Base-by-base conservation (phyloP, 2,888 invertebrate species). In the Cyclophora punctaria region DNA sequence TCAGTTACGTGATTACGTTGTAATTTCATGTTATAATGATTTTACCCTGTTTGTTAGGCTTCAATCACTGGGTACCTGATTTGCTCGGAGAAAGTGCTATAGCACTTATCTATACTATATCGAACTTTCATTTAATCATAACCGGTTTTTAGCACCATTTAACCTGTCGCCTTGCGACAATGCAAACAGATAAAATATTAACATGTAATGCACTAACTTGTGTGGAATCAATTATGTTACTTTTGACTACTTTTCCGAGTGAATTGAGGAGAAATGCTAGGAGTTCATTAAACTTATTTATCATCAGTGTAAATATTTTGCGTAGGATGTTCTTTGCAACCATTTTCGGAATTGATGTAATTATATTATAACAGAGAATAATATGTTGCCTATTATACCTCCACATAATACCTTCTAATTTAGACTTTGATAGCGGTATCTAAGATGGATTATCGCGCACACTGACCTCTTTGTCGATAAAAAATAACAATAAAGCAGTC, bases 61-160 rank as follows among this genome's bases (percentile, higher is more conserved):
- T 20, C 20, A 20, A 20, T 20, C 20, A 20, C 20, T 20, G 20
- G 20, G 20, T 20, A 20, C 20, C 20, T 55, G 53, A 62, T 55
- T 56, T 56, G 59, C 69, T 58, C 62, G 67, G 83, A 78, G 84
- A 85, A 85, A 84, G 84, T 85, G 73, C 66, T 65, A 64, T 64
- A 20, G 71, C 70, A 69, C 46, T 41, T 47, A 48, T 67, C 46
- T 54, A 59, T 71, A 75, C 71, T 71, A 64, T 37, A 37, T 37
- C 67, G 68, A 73, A 79, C 83, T 83, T 83, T 82, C 82, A 66
- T 84, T 79, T 74, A 66, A 75, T 71, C 66, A 61, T 63, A 70
- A 79, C 80, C 72, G 78, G 80, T 80, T 78, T 58, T 62, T 4
- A 5, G 5, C 37, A 37, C 37, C 37, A 5, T 37, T 37, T 37